Base-by-base conservation (phyloP, 2,113 vertebrate species). In the Cathartes aura region DNA sequence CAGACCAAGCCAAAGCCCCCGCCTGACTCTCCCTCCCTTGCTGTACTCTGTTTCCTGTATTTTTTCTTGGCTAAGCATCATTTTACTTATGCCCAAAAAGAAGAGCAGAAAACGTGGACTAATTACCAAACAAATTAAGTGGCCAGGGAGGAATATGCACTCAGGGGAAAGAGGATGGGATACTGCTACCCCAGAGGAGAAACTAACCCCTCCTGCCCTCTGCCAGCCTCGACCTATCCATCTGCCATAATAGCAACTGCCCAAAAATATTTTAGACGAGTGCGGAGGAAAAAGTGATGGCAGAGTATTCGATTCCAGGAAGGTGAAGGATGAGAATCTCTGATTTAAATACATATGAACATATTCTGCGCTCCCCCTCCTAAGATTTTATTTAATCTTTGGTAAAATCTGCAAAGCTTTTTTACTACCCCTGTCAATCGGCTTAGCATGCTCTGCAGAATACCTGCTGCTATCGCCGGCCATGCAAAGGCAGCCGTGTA, bases 341-440 rank as follows among this genome's bases (percentile, higher is more conserved):
- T 55, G 14, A 92, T 95, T 96, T 95, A 92, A 92, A 94, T 81
- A 88, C 18, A 50, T 32, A 52, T 11, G 22, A 86, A 66, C 5
- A 20, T 84, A 63, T n/a, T 82, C 80, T 84, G 34, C 0, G 0
- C 58, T 94, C 45, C 34, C 32, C n/a, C 58, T 93, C 87, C 70
- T 94, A 94, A 82, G 64, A 89, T 87, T 89, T 93, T 82, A 53
- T 73, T 93, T 96, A 89, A 91, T 94, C 91, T 95, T 76, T 82
- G 71, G 48, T 66, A 76, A 93, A 89, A 94, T 87, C 93, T 85
- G 81, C 47, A 60, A 93, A 92, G 82, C 81, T 87, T 95, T 95
- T 96, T 85, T 66, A 53, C 58, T 85, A 32, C 50, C 62, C 83
- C 94, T 21, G 4, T 89, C 87, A 93, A 92, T 78, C 21, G 2